A percentile compares a stretch with the other conserved stretches of the same genome.
Conservation (phyloP, 2,888 invertebrate species). For the Rhamphomyia laevipes region DNA sequence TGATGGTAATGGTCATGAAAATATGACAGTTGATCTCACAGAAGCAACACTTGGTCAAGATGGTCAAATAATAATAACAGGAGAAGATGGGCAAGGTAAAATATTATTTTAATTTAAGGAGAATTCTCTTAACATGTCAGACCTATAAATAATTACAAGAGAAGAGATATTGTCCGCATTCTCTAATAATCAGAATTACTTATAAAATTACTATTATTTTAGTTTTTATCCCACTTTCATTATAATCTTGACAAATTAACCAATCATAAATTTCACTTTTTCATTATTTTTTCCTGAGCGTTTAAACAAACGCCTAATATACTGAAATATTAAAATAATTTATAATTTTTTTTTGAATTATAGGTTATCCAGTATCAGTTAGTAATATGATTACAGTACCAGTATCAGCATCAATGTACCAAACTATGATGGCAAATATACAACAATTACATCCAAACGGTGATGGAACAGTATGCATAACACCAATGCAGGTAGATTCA, state of each 20-base stretch:
- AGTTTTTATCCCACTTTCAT: not conserved
- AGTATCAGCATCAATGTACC: slow-evolving; percentile 90
- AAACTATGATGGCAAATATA: slow-evolving; percentile 87
- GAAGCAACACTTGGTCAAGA: slow-evolving; percentile 85
- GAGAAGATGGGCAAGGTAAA: slow-evolving; percentile 85
- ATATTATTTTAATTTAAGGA: not conserved
- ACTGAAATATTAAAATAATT: not conserved
- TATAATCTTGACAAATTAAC: not conserved
- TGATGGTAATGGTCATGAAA: slow-evolving; percentile 60
- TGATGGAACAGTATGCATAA: slow-evolving; percentile 73
- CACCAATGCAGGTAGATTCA: slow-evolving; percentile 67
- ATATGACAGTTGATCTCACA: slow-evolving; percentile 81
- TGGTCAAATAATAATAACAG: slow-evolving; percentile 89
- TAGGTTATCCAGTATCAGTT: slow-evolving; percentile 60
- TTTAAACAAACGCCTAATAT: too few relatives aligned
- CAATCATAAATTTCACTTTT: too few relatives aligned
- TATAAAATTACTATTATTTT: too few relatives aligned
- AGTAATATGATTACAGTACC: slow-evolving; percentile 93
- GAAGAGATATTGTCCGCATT: too few relatives aligned
- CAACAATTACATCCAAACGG: slow-evolving; percentile 59
- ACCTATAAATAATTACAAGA: too few relatives aligned
- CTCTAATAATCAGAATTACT: too few relatives aligned
- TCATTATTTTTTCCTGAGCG: too few relatives aligned
- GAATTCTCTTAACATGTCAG: too few relatives aligned
- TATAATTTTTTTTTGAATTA: slow-evolving; percentile 5